phyloP scores from a whole-genome alignment of 1,140 invertebrate genomes.

The Drosophila lini region DNA sequence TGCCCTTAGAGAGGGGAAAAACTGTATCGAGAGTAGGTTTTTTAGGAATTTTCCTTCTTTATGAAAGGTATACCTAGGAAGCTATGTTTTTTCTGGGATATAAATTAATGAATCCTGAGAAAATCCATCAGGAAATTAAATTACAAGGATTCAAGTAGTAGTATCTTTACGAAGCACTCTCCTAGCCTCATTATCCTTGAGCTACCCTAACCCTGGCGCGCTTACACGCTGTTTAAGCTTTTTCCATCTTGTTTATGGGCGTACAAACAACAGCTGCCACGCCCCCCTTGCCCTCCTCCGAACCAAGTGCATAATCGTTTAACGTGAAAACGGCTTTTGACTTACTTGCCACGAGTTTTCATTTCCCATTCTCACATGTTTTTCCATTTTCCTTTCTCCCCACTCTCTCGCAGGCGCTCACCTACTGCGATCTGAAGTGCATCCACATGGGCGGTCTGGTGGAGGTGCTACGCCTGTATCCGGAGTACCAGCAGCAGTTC shows the following conservation, averaged over 20 bases:
- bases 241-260: constrained; percentile 32
- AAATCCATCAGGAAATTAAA: not conserved
- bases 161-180: not conserved
- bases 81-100: not conserved
- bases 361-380: constrained; percentile 23
- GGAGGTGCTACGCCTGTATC: constrained; percentile 95
- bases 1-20: too few relatives aligned
- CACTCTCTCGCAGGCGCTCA: constrained; percentile 88
- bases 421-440: constrained; percentile 98
- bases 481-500: constrained; percentile 97
- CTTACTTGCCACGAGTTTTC: constrained; percentile 13
- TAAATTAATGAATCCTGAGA: not conserved
- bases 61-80: not conserved
- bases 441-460: constrained; percentile 95
- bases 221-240: constrained; percentile 34
- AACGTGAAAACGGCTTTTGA: constrained; percentile 53
- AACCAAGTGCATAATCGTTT: constrained; percentile 71
- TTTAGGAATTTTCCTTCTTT: too few relatives aligned
- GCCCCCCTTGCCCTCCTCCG: not conserved
- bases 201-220: not conserved
- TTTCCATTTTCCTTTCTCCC: constrained; percentile 25
- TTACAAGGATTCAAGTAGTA: not conserved
- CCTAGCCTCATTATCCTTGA: not conserved
- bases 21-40: not conserved
- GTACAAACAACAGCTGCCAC: constrained; percentile 18